Conservation (phyloP, 2,113 vertebrate genomes). For the Sialia sialis region DNA sequence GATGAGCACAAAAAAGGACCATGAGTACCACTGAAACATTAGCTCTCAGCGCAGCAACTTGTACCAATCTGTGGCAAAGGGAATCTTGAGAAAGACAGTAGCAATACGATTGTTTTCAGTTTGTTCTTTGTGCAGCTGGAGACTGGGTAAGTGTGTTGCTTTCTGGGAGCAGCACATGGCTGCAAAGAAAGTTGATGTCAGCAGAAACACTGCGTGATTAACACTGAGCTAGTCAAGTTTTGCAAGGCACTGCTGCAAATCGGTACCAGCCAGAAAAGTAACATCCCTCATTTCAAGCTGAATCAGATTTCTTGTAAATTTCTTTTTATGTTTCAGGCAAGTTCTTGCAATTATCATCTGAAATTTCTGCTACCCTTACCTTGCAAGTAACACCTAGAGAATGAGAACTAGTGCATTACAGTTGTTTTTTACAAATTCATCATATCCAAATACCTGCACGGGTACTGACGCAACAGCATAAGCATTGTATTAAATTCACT, state of each 20-base stretch:
- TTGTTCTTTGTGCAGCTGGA: background rate
- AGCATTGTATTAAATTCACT: background rate
- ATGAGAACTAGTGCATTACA: fast-evolving
- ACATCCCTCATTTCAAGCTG: background rate
- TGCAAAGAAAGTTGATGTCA: background rate
- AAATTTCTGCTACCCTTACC: background rate
- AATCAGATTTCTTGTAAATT: background rate
- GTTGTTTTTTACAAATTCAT: background rate
- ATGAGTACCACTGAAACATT: fast-evolving
- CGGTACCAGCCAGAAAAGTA: background rate
- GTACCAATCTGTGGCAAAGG: conserved; percentile 11
- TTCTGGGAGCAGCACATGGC: background rate
- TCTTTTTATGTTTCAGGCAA: background rate
- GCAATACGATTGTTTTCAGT: background rate
- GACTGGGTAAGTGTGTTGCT: background rate
- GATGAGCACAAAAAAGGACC: background rate
- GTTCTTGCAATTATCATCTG: background rate
- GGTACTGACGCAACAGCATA: fast-evolving
- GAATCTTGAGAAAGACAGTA: conserved; percentile 41
- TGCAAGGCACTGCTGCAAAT: background rate
- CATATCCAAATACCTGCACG: background rate
- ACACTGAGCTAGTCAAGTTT: conserved; percentile 6
- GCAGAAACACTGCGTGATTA: conserved; percentile 8
- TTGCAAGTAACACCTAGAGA: background rate
- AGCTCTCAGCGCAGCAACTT: background rate